Evolutionary conservation across 2,888 invertebrate genomes (phyloP), one percentile per base, ranked within the genome.

Genomic region (Ormia ochracea): DNA sequence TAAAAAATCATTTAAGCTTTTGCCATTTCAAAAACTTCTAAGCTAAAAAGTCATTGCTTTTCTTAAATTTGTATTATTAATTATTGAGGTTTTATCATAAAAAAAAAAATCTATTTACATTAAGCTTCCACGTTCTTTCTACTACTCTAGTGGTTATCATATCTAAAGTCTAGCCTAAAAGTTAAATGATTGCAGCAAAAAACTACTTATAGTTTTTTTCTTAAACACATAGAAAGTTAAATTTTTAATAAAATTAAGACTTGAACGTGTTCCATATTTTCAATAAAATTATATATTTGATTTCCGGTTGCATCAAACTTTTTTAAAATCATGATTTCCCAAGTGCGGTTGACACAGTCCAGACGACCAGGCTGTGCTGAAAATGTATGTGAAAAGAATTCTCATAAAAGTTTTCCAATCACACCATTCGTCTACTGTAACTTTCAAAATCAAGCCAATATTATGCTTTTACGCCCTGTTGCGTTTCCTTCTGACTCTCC

Each of bases 11-110:
- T 61, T 65, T n/a, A n/a, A 63, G 69, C 68, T 76, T 66, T 38
- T 69, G 10, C 19, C 23, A 26, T 72, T 17, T 31, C 54, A 17
- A 70, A 76, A 72, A 56, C 68, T 76, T 80, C 68, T 63, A 70
- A 52, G 61, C 65, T 59, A 68, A 54, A 68, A 48, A 56, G 26
- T 31, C 45, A 66, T 65, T 75, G 65, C 66, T 61, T 50, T 74
- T 50, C 52, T 45, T 61, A 7, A 41, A 75, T 52, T 59, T 54
- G n/a, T 66, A 12, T 65, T n/a, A 73, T 48, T 26, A 21, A 50
- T 26, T 33, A 56, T 43, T 43, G 31, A 26, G 6, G 0, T 10
- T 26, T 23, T 5, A 54, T 28, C 28, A 19, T 54, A 9, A 14
- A 33, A 59, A 68, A 41, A 45, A 33, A 58, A 19, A n/a, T 7